Evolutionary conservation across 1,140 invertebrate species (phyloP), one percentile per base, ranked within the genome.

Genomic region (Vanessa atalanta): DNA sequence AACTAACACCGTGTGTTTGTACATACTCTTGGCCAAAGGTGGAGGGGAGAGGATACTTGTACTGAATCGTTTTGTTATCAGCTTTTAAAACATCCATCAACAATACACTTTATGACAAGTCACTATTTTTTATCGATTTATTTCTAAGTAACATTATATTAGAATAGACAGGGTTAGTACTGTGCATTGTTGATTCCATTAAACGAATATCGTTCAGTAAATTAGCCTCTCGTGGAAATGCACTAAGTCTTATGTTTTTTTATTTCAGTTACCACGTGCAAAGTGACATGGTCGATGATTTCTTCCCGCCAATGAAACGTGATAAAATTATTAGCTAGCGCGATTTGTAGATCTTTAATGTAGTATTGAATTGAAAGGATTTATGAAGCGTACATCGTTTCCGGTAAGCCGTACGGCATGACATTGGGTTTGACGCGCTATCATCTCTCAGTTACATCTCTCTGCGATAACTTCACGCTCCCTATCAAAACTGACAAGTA

Each of bases 271-370:
- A 98, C 95, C 94, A 96, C 94, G 96, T 96, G 95, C 97, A 97
- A 94, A 97, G 96, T 94, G 94, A 96, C 94, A 96, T 97, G 93
- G 96, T 97, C 94, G 96, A 97, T 96, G 97, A 97, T 93, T 96
- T 97, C 91, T 98, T 98, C 94, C 97, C 97, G 88, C 95, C 95
- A 89, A 89, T 95, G 89, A 93, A 87, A 84, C 79, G 81, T 79
- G 82, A 88, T 87, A 85, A 82, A 77, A 72, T 76, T 77, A 73
- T 88, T 82, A 88, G 80, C 83, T 90, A 88, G 80, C 79, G 79
- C 72, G 78, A 79, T 76, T 78, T 76, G 73, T 83, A 80, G 74
- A 70, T 65, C 67, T 80, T 76, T 79, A 72, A 23, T 75, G 64
- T 79, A 73, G 63, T 73, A 61, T 79, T 74, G 61, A 70, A 79